Evolutionary conservation across 2,888 invertebrate genomes (phyloP).

Genomic region (Caenorhabditis panamensis): DNA sequence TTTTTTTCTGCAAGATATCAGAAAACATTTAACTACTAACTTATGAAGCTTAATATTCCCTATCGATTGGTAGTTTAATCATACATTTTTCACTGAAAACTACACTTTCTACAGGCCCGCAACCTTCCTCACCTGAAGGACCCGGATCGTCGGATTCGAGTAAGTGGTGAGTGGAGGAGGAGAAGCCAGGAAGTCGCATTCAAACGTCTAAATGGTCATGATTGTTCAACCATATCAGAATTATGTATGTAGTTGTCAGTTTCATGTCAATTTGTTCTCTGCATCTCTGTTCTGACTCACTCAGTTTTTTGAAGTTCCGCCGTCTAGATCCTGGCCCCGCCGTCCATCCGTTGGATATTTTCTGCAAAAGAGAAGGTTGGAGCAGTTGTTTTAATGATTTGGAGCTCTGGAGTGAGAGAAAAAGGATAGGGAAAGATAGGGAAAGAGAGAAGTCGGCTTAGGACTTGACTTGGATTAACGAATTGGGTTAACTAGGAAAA

Average conservation of each 20-base stretch:
- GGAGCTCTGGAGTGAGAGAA: no score
- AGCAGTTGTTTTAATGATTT: no score
- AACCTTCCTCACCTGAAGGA: conserved; percentile 38
- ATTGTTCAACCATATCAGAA: background rate
- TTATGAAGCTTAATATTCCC: no score
- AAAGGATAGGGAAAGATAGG: background rate
- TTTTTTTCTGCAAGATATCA: no score
- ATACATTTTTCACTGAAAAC: no score
- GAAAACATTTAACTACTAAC: no score
- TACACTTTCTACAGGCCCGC: no score
- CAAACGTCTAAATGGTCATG: conserved; percentile 14
- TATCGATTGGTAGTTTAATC: no score
- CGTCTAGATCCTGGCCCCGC: background rate
- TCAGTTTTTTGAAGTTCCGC: background rate
- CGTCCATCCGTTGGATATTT: conserved; percentile 33
- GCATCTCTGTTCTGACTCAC: conserved; percentile 15
- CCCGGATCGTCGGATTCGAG: conserved; percentile 56
- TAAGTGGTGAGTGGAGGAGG: conserved; percentile 44
- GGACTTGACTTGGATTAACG: background rate
- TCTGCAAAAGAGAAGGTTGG: conserved; percentile 30
- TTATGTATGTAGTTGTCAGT: background rate
- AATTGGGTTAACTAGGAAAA: conserved; percentile 2
- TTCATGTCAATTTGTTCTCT: conserved; percentile 29
- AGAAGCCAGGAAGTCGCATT: conserved; percentile 46
- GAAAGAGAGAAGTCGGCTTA: background rate